Conservation (phyloP, 2,113 vertebrate species). For the Trichechus manatus region DNA sequence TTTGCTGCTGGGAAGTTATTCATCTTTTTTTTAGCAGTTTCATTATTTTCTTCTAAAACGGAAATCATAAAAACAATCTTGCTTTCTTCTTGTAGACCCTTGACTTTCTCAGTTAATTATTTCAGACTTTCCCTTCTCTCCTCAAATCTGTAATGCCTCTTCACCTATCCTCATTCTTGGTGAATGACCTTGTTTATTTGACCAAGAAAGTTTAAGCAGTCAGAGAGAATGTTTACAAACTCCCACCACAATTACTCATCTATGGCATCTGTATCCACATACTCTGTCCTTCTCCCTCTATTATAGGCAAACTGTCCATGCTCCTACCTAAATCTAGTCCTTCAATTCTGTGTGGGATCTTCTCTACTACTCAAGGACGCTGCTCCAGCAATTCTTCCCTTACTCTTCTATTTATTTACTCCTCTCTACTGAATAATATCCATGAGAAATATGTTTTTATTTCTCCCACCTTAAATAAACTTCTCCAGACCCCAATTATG, state of each 20-base stretch:
- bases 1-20: background rate
- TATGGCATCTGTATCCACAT: background rate
- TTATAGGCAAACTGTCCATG: rapidly evolving
- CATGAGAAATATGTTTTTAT: background rate
- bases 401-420: background rate
- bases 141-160: background rate
- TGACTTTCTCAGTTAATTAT: background rate
- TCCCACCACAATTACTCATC: background rate
- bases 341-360: background rate
- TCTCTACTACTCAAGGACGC: background rate
- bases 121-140: background rate
- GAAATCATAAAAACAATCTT: background rate
- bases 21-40: background rate
- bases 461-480: background rate
- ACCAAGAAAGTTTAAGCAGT: background rate
- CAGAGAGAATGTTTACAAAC: background rate
- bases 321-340: background rate
- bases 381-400: rapidly evolving
- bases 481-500: background rate
- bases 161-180: background rate
- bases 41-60: background rate
- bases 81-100: background rate
- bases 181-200: background rate
- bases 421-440: background rate
- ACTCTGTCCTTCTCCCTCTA: background rate